These are phyloP conservation scores for Bursaphelenchus okinawaensis DNA, from an alignment of 2,888 invertebrate species.

Conservation along the genomic window DNA sequence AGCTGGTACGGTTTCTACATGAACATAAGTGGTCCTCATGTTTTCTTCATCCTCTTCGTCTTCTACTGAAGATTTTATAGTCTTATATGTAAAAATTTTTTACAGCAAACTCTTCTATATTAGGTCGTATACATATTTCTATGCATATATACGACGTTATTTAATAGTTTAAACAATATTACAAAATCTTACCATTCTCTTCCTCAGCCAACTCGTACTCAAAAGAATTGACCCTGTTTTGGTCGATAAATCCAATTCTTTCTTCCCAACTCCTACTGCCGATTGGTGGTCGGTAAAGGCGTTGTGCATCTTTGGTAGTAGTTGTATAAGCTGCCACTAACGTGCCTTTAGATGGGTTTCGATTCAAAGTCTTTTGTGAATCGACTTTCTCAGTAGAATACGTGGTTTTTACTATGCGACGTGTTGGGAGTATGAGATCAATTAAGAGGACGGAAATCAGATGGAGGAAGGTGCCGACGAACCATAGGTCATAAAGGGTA, in stretches of 20 bases:
- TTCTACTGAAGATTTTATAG: neutral
- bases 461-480: constrained; percentile 48
- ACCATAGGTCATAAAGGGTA: constrained; percentile 51
- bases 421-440: constrained; percentile 29
- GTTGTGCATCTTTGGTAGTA: neutral
- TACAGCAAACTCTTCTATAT: too few relatives aligned
- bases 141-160: too few relatives aligned
- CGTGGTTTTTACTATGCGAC: constrained; percentile 24
- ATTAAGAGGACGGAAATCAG: constrained; percentile 26
- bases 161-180: too few relatives aligned
- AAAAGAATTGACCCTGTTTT: neutral
- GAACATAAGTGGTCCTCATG: neutral
- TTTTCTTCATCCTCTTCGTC: neutral
- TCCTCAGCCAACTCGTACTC: neutral
- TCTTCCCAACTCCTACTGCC: neutral
- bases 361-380: neutral
- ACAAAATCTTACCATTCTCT: neutral
- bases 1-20: neutral
- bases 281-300: neutral
- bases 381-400: constrained; percentile 10
- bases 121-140: too few relatives aligned
- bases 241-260: neutral
- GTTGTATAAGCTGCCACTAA: neutral
- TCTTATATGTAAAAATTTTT: too few relatives aligned
- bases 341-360: neutral